Conservation (phyloP, 1,140 invertebrate genomes). For the Copidosoma floridanum region DNA sequence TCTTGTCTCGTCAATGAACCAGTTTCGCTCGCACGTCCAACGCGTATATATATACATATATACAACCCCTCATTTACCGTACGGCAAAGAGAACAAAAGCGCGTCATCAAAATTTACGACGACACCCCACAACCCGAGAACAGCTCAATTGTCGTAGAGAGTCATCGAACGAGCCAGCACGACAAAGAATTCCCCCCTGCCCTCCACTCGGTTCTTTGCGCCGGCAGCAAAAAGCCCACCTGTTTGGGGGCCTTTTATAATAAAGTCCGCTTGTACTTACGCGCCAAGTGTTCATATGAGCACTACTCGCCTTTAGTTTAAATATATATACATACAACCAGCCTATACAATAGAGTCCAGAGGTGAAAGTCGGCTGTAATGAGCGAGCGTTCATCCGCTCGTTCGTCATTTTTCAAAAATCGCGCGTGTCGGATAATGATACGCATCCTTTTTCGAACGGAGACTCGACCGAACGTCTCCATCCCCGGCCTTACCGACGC, state of each 20-base stretch:
- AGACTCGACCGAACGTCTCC: neutral
- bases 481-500: neutral
- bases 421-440: too few species aligned
- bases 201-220: neutral
- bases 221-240: conserved; percentile 15
- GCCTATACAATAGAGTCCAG: neutral
- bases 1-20: too few species aligned
- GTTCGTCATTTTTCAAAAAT: conserved; percentile 22
- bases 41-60: too few species aligned
- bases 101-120: neutral
- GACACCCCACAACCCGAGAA: neutral
- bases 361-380: conserved; percentile 24
- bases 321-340: too few species aligned
- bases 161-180: neutral
- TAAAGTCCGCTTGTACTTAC: too few species aligned
- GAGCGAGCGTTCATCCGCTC: conserved; percentile 8
- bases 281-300: too few species aligned
- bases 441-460: too few species aligned
- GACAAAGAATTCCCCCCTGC: neutral
- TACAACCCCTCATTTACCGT: too few species aligned
- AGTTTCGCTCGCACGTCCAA: too few species aligned
- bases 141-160: neutral
- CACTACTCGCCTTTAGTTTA: too few species aligned
- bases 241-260: conserved; percentile 12
- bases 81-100: too few species aligned